Conservation (phyloP, 2,797 vertebrate species). For the Centropyge bicolor region DNA sequence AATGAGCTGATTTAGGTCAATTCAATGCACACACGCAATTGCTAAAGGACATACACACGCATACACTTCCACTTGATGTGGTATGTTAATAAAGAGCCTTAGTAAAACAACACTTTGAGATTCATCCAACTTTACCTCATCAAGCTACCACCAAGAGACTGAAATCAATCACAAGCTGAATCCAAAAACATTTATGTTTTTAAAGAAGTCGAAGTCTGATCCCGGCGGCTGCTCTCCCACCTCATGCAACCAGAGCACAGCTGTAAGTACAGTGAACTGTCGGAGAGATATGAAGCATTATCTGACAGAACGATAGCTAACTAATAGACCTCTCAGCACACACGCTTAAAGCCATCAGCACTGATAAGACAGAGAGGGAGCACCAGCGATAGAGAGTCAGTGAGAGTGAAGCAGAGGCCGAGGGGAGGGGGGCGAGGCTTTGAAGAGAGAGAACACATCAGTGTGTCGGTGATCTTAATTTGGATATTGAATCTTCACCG, state of each 20-base stretch:
- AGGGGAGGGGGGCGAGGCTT: conserved; percentile 27
- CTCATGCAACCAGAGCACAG: conserved; percentile 48
- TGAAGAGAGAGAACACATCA: conserved; percentile 40
- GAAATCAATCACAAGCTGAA: conserved; percentile 5
- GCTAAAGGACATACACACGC: conserved; percentile 46
- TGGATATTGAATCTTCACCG: conserved; percentile 31
- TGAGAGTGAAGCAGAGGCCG: conserved; percentile 36
- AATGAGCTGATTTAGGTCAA: conserved; percentile 67
- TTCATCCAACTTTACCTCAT: not conserved
- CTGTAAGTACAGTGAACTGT: conserved; percentile 61
- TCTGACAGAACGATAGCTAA: conserved; percentile 73
- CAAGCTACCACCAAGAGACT: not conserved
- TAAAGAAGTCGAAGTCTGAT: conserved; percentile 13
- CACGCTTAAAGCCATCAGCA: conserved; percentile 65
- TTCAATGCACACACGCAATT: conserved; percentile 41
- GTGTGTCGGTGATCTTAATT: conserved; percentile 29
- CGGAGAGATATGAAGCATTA: conserved; percentile 69
- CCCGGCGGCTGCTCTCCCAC: conserved; percentile 28
- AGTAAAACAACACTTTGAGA: conserved; percentile 14
- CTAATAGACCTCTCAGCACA: conserved; percentile 78
- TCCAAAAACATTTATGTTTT: not conserved
- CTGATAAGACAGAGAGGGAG: conserved; percentile 70
- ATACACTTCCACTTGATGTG: conserved; percentile 33
- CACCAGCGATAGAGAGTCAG: conserved; percentile 36
- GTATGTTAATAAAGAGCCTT: conserved; percentile 13